These are phyloP conservation scores for Watsonalla cultraria DNA, from an alignment of 2,888 invertebrate genomes.

Conservation along the genomic window DNA sequence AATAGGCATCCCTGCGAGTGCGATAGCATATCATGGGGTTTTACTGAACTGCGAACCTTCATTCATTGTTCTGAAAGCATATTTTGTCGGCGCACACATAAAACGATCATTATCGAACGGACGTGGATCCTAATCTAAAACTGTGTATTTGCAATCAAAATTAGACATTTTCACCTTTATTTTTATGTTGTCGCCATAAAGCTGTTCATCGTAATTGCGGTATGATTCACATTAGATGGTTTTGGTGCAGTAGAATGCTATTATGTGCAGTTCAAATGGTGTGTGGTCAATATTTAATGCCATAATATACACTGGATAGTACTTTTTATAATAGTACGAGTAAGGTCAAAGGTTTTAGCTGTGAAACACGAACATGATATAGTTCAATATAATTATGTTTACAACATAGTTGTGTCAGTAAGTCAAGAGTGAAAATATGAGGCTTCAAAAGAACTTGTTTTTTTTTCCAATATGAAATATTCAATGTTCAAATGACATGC, in stretches of 20 bases:
- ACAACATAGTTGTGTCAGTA: too few relatives aligned
- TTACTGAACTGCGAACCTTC: slow-evolving; percentile 16
- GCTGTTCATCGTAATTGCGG: slow-evolving; percentile 27
- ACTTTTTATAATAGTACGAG: not conserved
- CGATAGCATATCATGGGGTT: not conserved
- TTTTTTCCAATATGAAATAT: not conserved
- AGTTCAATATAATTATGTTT: too few relatives aligned
- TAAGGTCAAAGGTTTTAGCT: not conserved
- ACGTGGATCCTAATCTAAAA: slow-evolving; percentile 50
- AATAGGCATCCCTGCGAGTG: not conserved
- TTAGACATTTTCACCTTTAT: slow-evolving; percentile 43
- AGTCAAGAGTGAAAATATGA: too few relatives aligned
- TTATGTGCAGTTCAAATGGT: slow-evolving; percentile 10
- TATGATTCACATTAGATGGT: slow-evolving; percentile 27
- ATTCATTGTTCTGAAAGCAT: slow-evolving; percentile 32
- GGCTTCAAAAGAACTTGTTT: too few relatives aligned
- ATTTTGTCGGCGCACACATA: slow-evolving; percentile 30
- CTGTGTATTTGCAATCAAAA: slow-evolving; percentile 40
- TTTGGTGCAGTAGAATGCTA: slow-evolving; percentile 18
- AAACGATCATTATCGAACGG: slow-evolving; percentile 43
- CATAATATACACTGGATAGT: not conserved
- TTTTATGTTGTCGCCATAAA: slow-evolving; percentile 38
- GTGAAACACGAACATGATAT: too few relatives aligned
- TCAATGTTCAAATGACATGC: slow-evolving; percentile 13
- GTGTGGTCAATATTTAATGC: not conserved